Evolutionary conservation across 2,113 vertebrate genomes (phyloP).

Genomic region (Hepsetus odoe): DNA sequence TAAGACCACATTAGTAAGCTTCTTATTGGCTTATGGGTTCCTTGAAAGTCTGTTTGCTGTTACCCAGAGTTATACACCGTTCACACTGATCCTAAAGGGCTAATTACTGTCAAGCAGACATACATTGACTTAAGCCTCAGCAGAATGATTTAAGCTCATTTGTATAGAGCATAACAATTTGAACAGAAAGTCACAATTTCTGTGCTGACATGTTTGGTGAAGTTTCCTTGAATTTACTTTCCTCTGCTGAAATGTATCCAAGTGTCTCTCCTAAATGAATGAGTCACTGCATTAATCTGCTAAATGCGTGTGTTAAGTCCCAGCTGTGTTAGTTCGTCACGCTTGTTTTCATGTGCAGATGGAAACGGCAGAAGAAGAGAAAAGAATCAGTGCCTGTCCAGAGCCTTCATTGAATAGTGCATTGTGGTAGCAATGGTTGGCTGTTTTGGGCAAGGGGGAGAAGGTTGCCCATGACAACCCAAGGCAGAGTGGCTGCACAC

Average conservation of each 20-base stretch:
- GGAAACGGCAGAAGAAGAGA: conserved; percentile 20
- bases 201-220: background rate
- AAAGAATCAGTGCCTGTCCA: background rate
- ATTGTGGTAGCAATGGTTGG: background rate
- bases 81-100: background rate
- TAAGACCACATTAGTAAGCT: conserved; percentile 18
- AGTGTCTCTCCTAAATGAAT: background rate
- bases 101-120: conserved; percentile 9
- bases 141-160: background rate
- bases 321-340: conserved; percentile 7
- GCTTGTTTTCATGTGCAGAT: conserved; percentile 32
- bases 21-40: conserved; percentile 15
- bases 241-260: background rate
- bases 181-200: background rate
- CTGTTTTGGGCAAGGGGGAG: conserved; percentile 5
- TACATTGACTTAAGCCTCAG: background rate
- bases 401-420: background rate
- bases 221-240: background rate
- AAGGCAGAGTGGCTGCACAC: background rate
- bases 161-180: background rate
- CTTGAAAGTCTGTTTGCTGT: background rate
- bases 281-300: background rate
- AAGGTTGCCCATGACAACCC: conserved; percentile 2
- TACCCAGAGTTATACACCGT: background rate
- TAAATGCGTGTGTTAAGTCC: background rate